phyloP scores from a whole-genome alignment of 2,113 vertebrate genomes.

The Corythoichthys haematopterus region DNA sequence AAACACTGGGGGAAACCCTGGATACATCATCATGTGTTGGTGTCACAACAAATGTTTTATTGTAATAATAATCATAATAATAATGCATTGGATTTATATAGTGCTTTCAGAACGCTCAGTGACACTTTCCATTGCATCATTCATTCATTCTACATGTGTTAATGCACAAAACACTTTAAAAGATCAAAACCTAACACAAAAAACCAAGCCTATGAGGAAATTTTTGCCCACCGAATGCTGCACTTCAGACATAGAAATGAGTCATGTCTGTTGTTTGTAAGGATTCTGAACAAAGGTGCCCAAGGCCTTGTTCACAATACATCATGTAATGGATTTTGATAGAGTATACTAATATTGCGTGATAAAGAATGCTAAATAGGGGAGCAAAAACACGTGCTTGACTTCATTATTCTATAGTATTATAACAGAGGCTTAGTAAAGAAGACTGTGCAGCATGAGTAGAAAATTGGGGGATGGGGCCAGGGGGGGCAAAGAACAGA shows the following conservation, averaged over 20 bases:
- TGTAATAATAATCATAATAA: too few species aligned
- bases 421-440: constrained; percentile 2
- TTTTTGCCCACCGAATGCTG: neutral
- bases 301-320: constrained; percentile 14
- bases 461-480: constrained; percentile 7
- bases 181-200: too few species aligned
- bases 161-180: too few species aligned
- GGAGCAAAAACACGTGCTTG: neutral
- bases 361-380: neutral
- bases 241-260: constrained; percentile 10
- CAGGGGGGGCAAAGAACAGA: constrained; percentile 1
- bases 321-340: neutral
- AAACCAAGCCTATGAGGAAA: neutral
- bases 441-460: constrained; percentile 18
- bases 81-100: too few species aligned
- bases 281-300: constrained; percentile 29
- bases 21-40: too few species aligned
- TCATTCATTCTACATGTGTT: too few species aligned
- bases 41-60: too few species aligned
- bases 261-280: constrained; percentile 43
- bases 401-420: neutral
- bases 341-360: neutral
- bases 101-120: too few species aligned
- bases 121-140: too few species aligned
- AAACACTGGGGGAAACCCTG: too few species aligned